Base-by-base conservation (phyloP, 2,888 invertebrate species). In the Hydroisotoma schaefferi region DNA sequence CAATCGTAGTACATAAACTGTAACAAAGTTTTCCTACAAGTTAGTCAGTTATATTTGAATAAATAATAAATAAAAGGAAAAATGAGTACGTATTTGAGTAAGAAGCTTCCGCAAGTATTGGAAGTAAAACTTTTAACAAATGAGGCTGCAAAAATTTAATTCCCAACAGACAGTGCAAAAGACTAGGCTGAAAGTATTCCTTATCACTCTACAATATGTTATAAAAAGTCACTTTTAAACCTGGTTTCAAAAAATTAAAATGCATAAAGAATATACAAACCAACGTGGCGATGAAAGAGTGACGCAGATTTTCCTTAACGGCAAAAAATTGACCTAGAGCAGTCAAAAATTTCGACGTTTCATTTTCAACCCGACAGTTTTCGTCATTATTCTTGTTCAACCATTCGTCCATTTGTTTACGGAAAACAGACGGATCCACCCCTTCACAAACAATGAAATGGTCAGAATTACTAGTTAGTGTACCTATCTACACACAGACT, bases 361-460 rank as follows among this genome's bases (percentile, higher is more conserved):
- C 59, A 2, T 54, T 54, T 37, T 61, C 67, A 12, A 57, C 43
- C 8, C 57, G 25, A 4, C 18, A 29, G 37, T 53, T 43, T 20
- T 55, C 56, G 25, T 51, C 46, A 2, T 33, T 52, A 18, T 65
- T 57, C 15, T 18, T 27, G 1, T 46, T 46, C 18, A 68, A 5
- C 68, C 68, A 68, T 12, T 65, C 59, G n/a, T 49, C 18, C 49
- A 68, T n/a, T 5, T 61, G 57, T 33, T 59, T 63, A 1, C 65
- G 59, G 40, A 68, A 68, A 20, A 33, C 25, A 26, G 63, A 43
- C 5, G 49, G 38, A 22, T 65, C 61, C 15, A 49, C 28, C 25
- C 54, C 67, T 67, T n/a, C 1, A 37, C 15, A 18, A 18, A 53
- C 26, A 43, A 29, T 10, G n/a, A 46, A 52, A 44, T 22, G 20